Evolutionary conservation across 2,113 vertebrate species (phyloP), one percentile per base, ranked within the genome.

Genomic region (Perognathus longimembris): DNA sequence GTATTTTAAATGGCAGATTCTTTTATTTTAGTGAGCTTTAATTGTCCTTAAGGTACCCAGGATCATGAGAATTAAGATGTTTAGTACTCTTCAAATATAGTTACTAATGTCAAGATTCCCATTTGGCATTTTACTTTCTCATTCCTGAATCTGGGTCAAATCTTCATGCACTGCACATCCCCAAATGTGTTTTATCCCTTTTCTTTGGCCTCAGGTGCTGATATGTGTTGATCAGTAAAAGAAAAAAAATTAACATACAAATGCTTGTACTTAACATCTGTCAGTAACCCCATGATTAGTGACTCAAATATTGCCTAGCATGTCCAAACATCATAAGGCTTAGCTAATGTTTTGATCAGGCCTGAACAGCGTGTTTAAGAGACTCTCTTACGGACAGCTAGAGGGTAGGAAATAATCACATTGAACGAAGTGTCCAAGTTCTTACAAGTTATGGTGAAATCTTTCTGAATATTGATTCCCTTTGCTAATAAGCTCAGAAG

Each of bases 391-490:
- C 82, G 70, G 91, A 97, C 96, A 98, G 98, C 97, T 97, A 96
- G 93, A 97, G 97, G 97, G 95, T 97, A 94, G 95, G 82, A 98
- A 98, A 98, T 98, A 98, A 98, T 98, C 96, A 97, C 96, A 96
- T 96, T 96, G 95, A 97, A 97, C 30, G 87, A 97, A 96, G 94
- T 97, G 95, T 89, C 91, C 88, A 89, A 95, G 96, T 95, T 97
- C 96, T 95, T 94, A 93, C 86, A 97, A 94, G 96, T 95, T 88
- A 88, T 96, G 97, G 96, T 97, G 93, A 97, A 97, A 96, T 96
- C 91, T 93, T 88, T 96, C 76, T 96, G 97, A 97, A 97, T 98
- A 98, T 98, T 98, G 96, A 98, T 97, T 98, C 90, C 95, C 80
- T 95, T 94, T 89, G 95, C 94, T 98, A 98, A 98, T 97, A 98